phyloP scores from a whole-genome alignment of 2,888 invertebrate genomes.

The Cistogaster globosa region DNA sequence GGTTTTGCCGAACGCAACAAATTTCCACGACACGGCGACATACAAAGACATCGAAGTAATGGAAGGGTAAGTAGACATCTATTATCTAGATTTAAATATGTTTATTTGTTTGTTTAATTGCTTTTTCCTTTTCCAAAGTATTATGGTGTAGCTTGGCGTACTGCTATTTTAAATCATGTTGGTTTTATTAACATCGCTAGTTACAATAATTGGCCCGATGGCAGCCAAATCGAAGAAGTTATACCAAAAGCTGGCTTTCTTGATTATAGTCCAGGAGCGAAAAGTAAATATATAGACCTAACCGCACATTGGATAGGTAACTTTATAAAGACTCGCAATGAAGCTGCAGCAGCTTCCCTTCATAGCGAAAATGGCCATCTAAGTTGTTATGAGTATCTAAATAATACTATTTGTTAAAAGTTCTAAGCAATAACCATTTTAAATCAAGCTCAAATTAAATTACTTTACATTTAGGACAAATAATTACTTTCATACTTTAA shows the following conservation, averaged over 20 bases:
- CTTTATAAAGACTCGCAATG: conserved; percentile 82
- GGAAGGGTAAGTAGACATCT: conserved; percentile 78
- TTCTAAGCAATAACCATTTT: conserved; percentile 52
- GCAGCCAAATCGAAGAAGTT: conserved; percentile 89
- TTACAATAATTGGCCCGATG: conserved; percentile 90
- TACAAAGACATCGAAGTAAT: conserved; percentile 82
- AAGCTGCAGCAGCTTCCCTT: conserved; percentile 74
- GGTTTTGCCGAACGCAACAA: conserved; percentile 88
- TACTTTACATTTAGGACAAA: conserved; percentile 49
- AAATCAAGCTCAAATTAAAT: conserved; percentile 45
- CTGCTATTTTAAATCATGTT: conserved; percentile 85
- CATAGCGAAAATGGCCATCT: conserved; percentile 73
- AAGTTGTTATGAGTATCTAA: conserved; percentile 82
- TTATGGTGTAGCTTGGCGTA: conserved; percentile 86
- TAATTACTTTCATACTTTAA: conserved; percentile 45
- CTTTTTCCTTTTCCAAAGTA: conserved; percentile 80
- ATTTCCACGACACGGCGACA: conserved; percentile 80
- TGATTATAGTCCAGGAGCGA: conserved; percentile 86
- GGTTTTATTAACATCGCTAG: conserved; percentile 87
- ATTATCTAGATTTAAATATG: background rate
- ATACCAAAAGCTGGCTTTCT: conserved; percentile 80
- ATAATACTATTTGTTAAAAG: conserved; percentile 82
- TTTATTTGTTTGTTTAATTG: no score
- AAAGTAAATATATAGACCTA: conserved; percentile 86
- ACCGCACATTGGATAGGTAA: conserved; percentile 86